Evolutionary conservation across 2,113 vertebrate species (phyloP).

Genomic region (Menura novaehollandiae): DNA sequence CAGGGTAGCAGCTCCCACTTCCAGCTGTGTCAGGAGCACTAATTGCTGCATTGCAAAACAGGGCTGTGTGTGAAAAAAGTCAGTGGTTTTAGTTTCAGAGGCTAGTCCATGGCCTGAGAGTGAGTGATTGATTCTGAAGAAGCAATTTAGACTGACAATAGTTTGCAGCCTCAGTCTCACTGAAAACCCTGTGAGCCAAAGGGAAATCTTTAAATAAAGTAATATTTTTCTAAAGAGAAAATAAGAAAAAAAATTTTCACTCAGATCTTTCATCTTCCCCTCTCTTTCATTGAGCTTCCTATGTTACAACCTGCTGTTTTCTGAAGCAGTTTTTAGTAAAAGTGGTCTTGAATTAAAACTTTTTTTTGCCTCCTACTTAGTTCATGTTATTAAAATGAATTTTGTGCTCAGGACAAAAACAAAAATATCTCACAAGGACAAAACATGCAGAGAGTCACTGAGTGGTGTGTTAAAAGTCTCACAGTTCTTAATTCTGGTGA

Average conservation of each 20-base stretch:
- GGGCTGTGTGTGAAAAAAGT: not conserved
- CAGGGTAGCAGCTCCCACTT: not conserved
- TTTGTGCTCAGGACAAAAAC: not conserved
- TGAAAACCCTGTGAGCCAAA: not conserved
- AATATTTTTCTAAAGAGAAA: not conserved
- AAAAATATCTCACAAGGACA: not conserved
- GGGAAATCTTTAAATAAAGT: not conserved
- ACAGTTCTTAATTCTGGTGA: not conserved
- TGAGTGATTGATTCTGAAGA: not conserved
- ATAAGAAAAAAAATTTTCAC: not conserved
- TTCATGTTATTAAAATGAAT: not conserved
- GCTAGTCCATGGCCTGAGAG: not conserved
- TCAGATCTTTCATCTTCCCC: not conserved
- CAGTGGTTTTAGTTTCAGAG: not conserved
- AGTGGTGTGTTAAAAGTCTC: not conserved
- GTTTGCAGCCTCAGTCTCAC: not conserved
- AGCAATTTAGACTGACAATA: not conserved
- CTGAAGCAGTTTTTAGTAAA: not conserved
- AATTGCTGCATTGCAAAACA: not conserved
- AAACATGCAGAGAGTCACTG: not conserved
- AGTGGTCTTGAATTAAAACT: not conserved
- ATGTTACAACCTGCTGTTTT: not conserved
- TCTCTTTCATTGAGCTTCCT: not conserved
- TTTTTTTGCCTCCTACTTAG: not conserved
- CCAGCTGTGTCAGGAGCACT: accelerated